Conservation (phyloP, 2,888 invertebrate genomes). For the Cheilosia pagana region DNA sequence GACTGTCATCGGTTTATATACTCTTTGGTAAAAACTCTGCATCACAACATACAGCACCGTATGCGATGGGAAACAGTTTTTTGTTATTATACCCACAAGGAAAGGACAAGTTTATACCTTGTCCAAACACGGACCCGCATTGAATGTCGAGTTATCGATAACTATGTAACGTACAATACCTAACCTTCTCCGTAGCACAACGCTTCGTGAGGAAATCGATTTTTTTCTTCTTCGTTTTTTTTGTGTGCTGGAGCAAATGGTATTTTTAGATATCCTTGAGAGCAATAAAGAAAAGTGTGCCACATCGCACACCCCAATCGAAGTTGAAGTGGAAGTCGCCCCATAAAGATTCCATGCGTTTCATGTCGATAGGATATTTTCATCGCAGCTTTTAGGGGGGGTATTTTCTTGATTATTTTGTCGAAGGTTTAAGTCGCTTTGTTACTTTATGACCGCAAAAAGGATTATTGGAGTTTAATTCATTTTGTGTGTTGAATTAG, state of each 20-base stretch:
- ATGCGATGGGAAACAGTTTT: no score
- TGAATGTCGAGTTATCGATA: slow-evolving; percentile 56
- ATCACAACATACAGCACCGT: not conserved
- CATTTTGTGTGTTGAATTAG: slow-evolving; percentile 56
- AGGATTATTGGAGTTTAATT: slow-evolving; percentile 70
- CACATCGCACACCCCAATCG: slow-evolving; percentile 7
- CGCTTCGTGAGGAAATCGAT: slow-evolving; percentile 52
- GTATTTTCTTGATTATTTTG: slow-evolving; percentile 57
- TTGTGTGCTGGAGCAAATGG: slow-evolving; percentile 44
- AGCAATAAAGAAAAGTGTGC: slow-evolving; percentile 43
- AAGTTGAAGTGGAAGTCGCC: slow-evolving; percentile 26
- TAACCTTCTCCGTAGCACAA: not conserved
- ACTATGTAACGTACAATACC: not conserved
- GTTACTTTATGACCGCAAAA: slow-evolving; percentile 64
- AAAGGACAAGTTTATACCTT: slow-evolving; percentile 58
- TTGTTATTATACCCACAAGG: not conserved
- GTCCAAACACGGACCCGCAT: slow-evolving; percentile 56
- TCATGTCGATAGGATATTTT: slow-evolving; percentile 68
- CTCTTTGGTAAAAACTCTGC: not conserved
- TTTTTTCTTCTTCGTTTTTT: slow-evolving; percentile 2
- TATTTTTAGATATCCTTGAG: slow-evolving; percentile 66
- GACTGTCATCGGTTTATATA: no score
- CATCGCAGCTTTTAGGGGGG: slow-evolving; percentile 48
- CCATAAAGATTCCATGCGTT: slow-evolving; percentile 64
- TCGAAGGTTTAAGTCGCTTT: slow-evolving; percentile 57